Conservation (phyloP, 37 sponge, comb jelly and placozoan species). For the Aplysina aerophoba region DNA sequence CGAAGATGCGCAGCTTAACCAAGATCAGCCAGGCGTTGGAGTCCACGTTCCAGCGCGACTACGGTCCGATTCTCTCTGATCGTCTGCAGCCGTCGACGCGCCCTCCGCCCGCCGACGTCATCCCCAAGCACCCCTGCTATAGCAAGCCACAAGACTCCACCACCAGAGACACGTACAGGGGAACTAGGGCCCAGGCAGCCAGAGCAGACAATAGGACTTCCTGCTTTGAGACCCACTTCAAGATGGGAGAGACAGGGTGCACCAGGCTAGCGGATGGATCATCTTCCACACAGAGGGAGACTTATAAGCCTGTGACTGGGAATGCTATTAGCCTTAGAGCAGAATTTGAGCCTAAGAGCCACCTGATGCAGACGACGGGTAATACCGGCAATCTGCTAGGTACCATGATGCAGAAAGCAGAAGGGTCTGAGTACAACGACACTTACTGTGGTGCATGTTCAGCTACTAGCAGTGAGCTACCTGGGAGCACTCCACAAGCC, state of each 20-base stretch:
- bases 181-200: too few species aligned
- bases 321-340: not conserved
- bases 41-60: slow-evolving; percentile 29
- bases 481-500: not conserved
- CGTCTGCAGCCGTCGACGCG: not conserved
- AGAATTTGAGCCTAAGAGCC: not conserved
- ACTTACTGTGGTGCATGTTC: not conserved
- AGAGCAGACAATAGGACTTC: not conserved
- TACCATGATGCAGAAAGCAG: not conserved
- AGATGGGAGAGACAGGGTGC: not conserved
- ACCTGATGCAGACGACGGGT: slow-evolving; percentile 12
- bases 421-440: not conserved
- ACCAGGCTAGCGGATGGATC: not conserved
- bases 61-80: not conserved
- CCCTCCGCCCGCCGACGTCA: slow-evolving; percentile 13
- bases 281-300: slow-evolving; percentile 20
- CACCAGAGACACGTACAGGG: slow-evolving; percentile 10
- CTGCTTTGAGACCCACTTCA: slow-evolving; percentile 29
- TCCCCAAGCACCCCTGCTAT: slow-evolving; percentile 28
- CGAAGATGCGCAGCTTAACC: slow-evolving; percentile 1
- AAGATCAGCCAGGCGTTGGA: slow-evolving; percentile 14
- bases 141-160: slow-evolving; percentile 15
- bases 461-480: too few species aligned
- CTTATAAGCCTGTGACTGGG: not conserved
- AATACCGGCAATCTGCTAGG: slow-evolving; percentile 13